These are phyloP conservation scores for Macrosiphum euphorbiae DNA, from an alignment of 2,888 invertebrate species.

Conservation along the genomic window DNA sequence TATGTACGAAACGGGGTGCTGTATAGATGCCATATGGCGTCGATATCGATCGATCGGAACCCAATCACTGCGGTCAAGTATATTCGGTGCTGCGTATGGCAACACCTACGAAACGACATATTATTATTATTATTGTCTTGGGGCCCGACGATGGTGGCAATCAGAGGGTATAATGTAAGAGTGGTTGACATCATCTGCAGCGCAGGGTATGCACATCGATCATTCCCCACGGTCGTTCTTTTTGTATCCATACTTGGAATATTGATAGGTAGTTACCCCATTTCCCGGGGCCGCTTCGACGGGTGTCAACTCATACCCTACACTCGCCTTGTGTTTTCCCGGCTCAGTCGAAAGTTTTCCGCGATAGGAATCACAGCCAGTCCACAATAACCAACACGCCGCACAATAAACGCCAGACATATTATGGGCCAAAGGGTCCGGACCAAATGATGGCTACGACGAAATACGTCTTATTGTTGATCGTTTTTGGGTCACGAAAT, in stretches of 20 bases:
- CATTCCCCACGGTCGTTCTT: background rate
- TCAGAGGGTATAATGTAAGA: background rate
- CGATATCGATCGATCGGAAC: background rate
- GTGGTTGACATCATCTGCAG: background rate
- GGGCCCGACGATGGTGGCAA: background rate
- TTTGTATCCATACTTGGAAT: background rate
- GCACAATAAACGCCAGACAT: background rate
- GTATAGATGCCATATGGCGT: background rate
- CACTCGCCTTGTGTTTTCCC: background rate
- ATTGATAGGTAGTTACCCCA: background rate
- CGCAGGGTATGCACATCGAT: background rate
- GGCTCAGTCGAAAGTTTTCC: background rate
- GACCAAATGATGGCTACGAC: background rate
- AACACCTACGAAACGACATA: background rate
- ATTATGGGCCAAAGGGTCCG: background rate
- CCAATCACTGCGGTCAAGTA: background rate
- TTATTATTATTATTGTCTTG: background rate
- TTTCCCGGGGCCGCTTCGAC: background rate
- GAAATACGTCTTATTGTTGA: background rate
- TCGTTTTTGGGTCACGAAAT: background rate
- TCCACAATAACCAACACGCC: background rate
- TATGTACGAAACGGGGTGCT: background rate
- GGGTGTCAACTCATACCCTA: background rate
- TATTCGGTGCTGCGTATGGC: background rate
- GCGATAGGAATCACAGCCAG: background rate